Base-by-base conservation (phyloP, 2,113 vertebrate genomes). In the Equus quagga region DNA sequence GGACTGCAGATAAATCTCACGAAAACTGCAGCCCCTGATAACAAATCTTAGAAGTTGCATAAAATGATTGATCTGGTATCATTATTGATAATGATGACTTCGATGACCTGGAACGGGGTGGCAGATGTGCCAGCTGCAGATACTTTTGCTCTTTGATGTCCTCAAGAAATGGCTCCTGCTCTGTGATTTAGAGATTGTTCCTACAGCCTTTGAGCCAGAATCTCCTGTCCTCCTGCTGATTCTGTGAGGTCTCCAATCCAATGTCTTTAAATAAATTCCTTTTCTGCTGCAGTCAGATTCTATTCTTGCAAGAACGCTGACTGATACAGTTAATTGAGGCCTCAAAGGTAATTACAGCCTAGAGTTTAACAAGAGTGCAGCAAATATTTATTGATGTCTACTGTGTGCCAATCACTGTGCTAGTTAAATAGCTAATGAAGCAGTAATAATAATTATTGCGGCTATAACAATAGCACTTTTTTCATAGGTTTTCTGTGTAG, bases 271-370 rank as follows among this genome's bases (percentile, higher is more conserved):
- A 65, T 73, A 86, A 62, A 93, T 70, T 86, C 10, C 18, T 81
- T 90, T 84, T 56, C 26, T 91, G 19, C 23, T 86, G 41, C 10
- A 79, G 44, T 94, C 62, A 96, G 28, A 85, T 79, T 70, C 84
- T 88, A 9, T 81, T 89, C 65, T 79, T 67, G 21, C 36, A 96
- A 86, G 62, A 91, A 76, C 31, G 11, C 17, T 62, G 96, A 94
- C 31, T 79, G 51, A 83, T 17, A 44, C 10, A 87, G 56, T 33
- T 96, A 89, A 69, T 10, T 64, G 72, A 93, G 78, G 9, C 44
- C 54, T 85, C 36, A 67, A 12, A 72, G 12, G 56, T 73, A 73
- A 85, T 89, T 86, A 93, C 0, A 79, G 18, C n/a, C 23, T 69
- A 23, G 62, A 79, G 18, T 51, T 88, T 78, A 85, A 76, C 65